Percentiles rank a stretch among this genome's conserved stretches.
Evolutionary conservation across 1,140 invertebrate species (phyloP).

Genomic region (Magallana gigas): DNA sequence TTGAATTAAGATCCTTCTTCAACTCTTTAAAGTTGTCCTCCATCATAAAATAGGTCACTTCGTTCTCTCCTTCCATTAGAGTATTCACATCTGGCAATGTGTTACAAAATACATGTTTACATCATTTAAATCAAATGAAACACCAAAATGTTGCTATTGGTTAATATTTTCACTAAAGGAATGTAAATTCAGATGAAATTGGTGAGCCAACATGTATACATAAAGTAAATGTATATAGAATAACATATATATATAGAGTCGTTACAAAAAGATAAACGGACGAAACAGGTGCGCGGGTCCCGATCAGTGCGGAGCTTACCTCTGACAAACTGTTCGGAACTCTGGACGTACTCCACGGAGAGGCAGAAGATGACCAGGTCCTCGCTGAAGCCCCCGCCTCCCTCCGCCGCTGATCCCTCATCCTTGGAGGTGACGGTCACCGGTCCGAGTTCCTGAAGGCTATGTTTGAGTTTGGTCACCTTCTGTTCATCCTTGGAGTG

Average conservation of each 20-base stretch:
- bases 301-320: background rate
- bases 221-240: too few species aligned
- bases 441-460: background rate
- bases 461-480: background rate
- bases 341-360: background rate
- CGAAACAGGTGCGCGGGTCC: too few species aligned
- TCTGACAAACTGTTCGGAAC: background rate
- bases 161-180: too few species aligned
- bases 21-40: background rate
- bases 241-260: too few species aligned
- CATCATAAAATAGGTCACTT: constrained; percentile 13
- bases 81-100: background rate
- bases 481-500: background rate
- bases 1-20: background rate
- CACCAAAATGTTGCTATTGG: too few species aligned
- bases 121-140: too few species aligned
- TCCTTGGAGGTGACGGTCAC: background rate
- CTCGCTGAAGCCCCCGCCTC: background rate
- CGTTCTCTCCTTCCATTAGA: constrained; percentile 23
- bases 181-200: too few species aligned
- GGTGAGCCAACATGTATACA: too few species aligned
- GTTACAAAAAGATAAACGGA: too few species aligned
- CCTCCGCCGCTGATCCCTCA: background rate
- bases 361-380: constrained; percentile 13
- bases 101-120: too few species aligned